These are phyloP conservation scores for Salvelinus fontinalis DNA, from an alignment of 2,113 vertebrate genomes.

Conservation along the genomic window DNA sequence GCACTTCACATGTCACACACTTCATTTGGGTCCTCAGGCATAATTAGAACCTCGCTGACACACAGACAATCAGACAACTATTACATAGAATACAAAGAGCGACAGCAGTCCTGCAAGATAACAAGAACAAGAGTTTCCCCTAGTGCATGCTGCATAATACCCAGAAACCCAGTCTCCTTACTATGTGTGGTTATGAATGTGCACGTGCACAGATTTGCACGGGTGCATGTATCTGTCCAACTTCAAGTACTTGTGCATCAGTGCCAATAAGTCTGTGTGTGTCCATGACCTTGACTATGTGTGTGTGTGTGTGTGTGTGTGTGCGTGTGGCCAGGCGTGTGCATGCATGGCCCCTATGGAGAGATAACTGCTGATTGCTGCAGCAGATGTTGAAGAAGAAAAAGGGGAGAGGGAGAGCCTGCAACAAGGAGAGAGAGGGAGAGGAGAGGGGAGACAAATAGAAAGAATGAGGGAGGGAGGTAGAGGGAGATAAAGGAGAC, in stretches of 20 bases:
- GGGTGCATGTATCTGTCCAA: constrained; percentile 11
- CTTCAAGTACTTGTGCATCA: constrained; percentile 9
- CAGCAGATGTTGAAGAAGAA: constrained; percentile 50
- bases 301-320: constrained; percentile 11
- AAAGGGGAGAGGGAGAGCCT: not conserved
- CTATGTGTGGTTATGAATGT: not conserved
- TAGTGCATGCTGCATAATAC: too few relatives aligned
- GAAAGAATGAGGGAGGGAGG: constrained; percentile 1
- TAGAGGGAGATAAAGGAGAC: not conserved
- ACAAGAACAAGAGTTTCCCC: too few relatives aligned
- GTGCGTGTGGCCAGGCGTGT: constrained; percentile 18
- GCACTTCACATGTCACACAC: too few relatives aligned
- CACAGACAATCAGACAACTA: too few relatives aligned
- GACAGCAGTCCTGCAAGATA: too few relatives aligned
- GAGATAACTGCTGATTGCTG: constrained; percentile 56
- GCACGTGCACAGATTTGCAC: not conserved
- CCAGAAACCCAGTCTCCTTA: too few relatives aligned
- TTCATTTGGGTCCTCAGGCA: too few relatives aligned
- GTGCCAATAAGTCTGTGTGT: constrained; percentile 5
- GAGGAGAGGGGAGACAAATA: constrained; percentile 14
- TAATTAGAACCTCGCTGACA: too few relatives aligned
- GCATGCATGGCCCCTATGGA: constrained; percentile 44
- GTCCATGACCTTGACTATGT: constrained; percentile 6
- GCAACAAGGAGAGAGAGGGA: constrained; percentile 13
- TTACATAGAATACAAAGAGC: too few relatives aligned